phyloP scores from a whole-genome alignment of 2,797 vertebrate genomes.

The Pseudopleuronectes americanus region DNA sequence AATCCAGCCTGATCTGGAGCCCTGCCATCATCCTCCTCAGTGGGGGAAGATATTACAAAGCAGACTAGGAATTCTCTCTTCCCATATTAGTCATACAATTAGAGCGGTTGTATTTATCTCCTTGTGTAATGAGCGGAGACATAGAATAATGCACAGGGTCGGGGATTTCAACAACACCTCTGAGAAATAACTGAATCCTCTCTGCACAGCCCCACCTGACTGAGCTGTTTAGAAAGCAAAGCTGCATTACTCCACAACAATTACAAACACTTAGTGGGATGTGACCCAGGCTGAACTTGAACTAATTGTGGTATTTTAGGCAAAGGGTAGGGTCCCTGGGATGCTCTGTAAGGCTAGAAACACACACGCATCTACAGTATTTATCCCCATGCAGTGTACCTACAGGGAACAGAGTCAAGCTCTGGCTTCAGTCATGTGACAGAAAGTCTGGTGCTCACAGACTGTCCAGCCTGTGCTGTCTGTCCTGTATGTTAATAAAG shows the following conservation, averaged over 20 bases:
- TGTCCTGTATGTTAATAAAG: not conserved
- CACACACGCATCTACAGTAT: slow-evolving; percentile 24
- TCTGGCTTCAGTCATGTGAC: slow-evolving; percentile 62
- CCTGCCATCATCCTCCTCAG: slow-evolving; percentile 32
- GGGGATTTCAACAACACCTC: slow-evolving; percentile 59
- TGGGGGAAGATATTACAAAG: slow-evolving; percentile 69
- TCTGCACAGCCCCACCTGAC: slow-evolving; percentile 44
- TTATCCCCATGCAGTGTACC: slow-evolving; percentile 33
- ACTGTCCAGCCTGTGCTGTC: slow-evolving; percentile 8
- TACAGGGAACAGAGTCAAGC: slow-evolving; percentile 36
- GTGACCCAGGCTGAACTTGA: slow-evolving; percentile 76
- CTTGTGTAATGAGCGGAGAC: slow-evolving; percentile 60
- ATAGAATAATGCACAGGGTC: slow-evolving; percentile 52
- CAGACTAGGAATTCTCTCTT: slow-evolving; percentile 60
- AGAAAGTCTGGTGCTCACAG: slow-evolving; percentile 13
- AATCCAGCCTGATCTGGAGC: slow-evolving; percentile 44
- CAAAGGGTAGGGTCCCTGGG: slow-evolving; percentile 68
- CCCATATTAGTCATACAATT: slow-evolving; percentile 51
- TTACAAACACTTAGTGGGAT: slow-evolving; percentile 76
- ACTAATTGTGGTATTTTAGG: slow-evolving; percentile 80
- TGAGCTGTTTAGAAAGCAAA: slow-evolving; percentile 62
- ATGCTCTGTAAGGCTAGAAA: slow-evolving; percentile 50
- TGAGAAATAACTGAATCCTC: slow-evolving; percentile 59
- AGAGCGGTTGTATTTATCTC: slow-evolving; percentile 67
- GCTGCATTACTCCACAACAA: slow-evolving; percentile 64